Base-by-base conservation (phyloP, 2,113 vertebrate species). In the Corythaixoides concolor region DNA sequence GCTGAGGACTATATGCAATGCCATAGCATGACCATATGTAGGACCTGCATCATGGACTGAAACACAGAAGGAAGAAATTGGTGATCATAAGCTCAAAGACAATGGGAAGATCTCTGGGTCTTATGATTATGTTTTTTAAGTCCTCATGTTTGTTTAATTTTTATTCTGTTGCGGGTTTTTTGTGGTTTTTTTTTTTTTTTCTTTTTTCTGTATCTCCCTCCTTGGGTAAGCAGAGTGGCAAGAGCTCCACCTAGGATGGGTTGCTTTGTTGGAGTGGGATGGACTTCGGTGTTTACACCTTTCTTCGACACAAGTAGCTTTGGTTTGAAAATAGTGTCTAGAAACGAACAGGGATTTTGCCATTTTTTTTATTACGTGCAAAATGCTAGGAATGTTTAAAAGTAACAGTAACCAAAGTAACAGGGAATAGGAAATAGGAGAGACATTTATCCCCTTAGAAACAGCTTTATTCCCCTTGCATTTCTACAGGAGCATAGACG, bases 361-460 rank as follows among this genome's bases (percentile, higher is more conserved):
- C 84, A 64, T 80, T 95, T 93, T 88, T 95, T 97, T 97, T 94
- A 97, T 95, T 96, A 94, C 0, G 50, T 97, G 97, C 89, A 97
- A 97, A 97, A 96, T 97, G 84, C 84, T 95, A 95, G 95, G 97
- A 97, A 97, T 96, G 94, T 96, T 95, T 95, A 95, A 97, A 96
- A 97, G 95, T 96, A 95, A 94, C 93, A 94, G 96, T 96, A 95
- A 96, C 95, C 95, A 97, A 96, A 96, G 91, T 95, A 97, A 97
- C 96, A 94, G 70, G 70, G 95, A 94, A 85, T 95, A 94, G 93
- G 97, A 96, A 97, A 97, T 95, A 93, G 45, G 74, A 95, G 90
- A 96, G 90, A 95, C 84, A 43, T 95, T 97, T 97, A 97, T 96
- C 89, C 95, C 91, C 89, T 91, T 95, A 97, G 95, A 97, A 97